Percentiles rank a stretch among this genome's conserved stretches.
Evolutionary conservation across 2,888 invertebrate species (phyloP).

Genomic region (Argyresthia goedartella): DNA sequence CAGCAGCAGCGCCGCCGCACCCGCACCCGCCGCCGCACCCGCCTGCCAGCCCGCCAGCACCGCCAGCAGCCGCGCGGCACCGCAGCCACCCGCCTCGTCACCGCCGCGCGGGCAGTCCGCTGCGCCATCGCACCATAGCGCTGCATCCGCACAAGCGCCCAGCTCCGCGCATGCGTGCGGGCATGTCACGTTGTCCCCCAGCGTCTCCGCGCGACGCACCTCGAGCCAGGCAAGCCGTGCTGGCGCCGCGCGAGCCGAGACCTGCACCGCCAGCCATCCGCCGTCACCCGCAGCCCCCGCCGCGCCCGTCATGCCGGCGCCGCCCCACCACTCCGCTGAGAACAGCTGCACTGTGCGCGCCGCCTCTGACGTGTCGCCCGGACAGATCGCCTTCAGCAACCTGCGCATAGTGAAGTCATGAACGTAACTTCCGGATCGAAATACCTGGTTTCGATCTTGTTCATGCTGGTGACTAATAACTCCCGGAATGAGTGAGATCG

Average conservation of each 20-base stretch:
- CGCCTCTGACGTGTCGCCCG: constrained; percentile 75
- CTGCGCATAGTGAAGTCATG: too few relatives aligned
- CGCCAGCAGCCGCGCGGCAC: constrained; percentile 37
- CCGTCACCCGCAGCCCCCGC: constrained; percentile 76
- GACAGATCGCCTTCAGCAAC: constrained; percentile 78
- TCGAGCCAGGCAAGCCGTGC: constrained; percentile 12
- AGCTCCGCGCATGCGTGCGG: constrained; percentile 74
- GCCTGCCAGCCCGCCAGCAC: constrained; percentile 41
- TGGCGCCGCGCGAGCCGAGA: constrained; percentile 78
- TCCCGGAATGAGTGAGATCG: too few relatives aligned
- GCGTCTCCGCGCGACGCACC: constrained; percentile 64
- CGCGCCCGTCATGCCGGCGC: constrained; percentile 61
- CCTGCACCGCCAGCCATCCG: constrained; percentile 83
- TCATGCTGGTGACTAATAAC: too few relatives aligned
- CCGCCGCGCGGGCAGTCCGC: constrained; percentile 77
- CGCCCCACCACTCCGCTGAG: constrained; percentile 80
- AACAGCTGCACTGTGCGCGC: constrained; percentile 82
- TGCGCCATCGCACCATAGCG: constrained; percentile 82
- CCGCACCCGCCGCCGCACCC: constrained; percentile 50
- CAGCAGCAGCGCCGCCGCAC: constrained; percentile 72
- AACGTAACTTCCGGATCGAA: too few relatives aligned
- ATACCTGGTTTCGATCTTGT: too few relatives aligned
- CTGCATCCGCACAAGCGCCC: constrained; percentile 81
- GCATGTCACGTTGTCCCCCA: constrained; percentile 40
- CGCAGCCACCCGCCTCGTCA: constrained; percentile 71